Conservation (phyloP, 2,888 invertebrate genomes). For the Ametastegia equiseti region DNA sequence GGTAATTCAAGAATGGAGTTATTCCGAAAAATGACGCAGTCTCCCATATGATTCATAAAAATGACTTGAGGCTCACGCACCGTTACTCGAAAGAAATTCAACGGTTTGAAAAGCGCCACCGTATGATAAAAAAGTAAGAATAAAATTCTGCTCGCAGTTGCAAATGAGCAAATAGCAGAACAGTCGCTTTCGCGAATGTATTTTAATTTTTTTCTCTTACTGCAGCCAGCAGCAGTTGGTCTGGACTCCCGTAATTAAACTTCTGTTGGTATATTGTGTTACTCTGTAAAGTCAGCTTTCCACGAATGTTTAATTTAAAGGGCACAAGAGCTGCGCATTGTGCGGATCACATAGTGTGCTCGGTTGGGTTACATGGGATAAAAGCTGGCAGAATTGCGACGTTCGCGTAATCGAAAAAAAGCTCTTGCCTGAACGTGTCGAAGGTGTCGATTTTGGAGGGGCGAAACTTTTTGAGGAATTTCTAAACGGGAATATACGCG, state of each 20-base stretch:
- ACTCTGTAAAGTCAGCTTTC: neutral
- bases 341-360: neutral
- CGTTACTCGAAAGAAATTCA: neutral
- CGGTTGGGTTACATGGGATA: neutral
- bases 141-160: neutral
- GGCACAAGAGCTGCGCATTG: neutral
- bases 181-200: neutral
- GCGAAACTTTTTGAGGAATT: no score
- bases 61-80: no score
- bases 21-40: no score
- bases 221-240: neutral
- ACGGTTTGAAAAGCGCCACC: neutral
- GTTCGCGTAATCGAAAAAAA: no score
- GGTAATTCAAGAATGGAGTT: no score
- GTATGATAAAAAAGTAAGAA: neutral
- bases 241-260: conserved; percentile 1
- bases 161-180: neutral
- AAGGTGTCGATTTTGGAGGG: neutral
- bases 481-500: neutral
- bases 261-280: neutral
- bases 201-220: neutral
- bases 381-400: neutral
- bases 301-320: neutral
- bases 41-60: no score
- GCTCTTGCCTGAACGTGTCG: neutral